phyloP scores from a whole-genome alignment of 2,888 invertebrate genomes.

The Chymomyza amoena region DNA sequence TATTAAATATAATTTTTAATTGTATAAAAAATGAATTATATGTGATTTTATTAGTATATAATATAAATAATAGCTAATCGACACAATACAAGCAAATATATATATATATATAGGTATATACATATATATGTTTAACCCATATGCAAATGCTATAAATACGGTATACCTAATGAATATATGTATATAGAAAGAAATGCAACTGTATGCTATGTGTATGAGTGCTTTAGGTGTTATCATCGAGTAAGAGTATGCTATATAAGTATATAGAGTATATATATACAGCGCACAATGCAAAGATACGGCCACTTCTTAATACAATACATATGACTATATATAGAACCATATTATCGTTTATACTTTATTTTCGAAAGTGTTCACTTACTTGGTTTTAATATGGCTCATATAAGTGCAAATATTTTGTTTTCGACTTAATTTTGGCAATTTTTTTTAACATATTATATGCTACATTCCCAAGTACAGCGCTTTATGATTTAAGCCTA shows the following conservation, averaged over 20 bases:
- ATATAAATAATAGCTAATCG: neutral
- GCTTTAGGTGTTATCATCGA: neutral
- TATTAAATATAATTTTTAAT: neutral
- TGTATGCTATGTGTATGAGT: neutral
- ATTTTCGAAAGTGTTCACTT: neutral
- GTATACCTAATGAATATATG: neutral
- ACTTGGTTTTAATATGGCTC: neutral
- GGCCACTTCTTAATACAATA: neutral
- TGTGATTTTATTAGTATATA: neutral
- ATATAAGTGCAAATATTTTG: too few species aligned
- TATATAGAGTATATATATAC: neutral
- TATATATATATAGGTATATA: neutral
- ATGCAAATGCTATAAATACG: neutral
- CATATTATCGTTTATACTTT: neutral
- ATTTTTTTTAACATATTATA: too few species aligned
- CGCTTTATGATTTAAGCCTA: too few species aligned
- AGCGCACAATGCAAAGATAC: neutral
- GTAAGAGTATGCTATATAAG: neutral
- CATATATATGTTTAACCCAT: neutral
- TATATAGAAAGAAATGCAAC: neutral
- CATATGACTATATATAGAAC: neutral
- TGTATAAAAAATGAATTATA: neutral
- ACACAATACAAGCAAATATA: neutral
- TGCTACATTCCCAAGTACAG: too few species aligned
- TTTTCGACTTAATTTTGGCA: too few species aligned